Evolutionary conservation across 2,888 invertebrate species (phyloP).

Genomic region (Chymomyza fuscimana): DNA sequence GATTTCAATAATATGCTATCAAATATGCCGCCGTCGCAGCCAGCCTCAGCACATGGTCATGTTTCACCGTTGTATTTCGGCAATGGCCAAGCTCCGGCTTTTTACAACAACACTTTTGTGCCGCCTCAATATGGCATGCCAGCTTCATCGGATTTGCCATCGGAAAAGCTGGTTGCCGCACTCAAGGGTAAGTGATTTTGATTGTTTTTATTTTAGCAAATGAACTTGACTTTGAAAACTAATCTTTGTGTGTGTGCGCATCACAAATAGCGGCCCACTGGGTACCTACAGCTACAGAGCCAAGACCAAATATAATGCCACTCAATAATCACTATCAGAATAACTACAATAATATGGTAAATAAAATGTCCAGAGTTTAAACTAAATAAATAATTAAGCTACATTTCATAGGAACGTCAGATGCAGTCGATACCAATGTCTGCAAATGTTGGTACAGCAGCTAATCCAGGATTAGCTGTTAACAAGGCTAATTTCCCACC

Average conservation of each 20-base stretch:
- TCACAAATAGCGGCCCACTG: background rate
- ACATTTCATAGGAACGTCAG: background rate
- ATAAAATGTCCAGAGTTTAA: background rate
- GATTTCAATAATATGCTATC: background rate
- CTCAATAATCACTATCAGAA: background rate
- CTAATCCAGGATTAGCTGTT: constrained; percentile 13
- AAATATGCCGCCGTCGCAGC: background rate
- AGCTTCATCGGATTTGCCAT: background rate
- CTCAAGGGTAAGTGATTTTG: background rate
- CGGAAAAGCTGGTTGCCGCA: background rate
- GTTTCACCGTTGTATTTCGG: background rate
- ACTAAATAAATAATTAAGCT: background rate
- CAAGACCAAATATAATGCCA: too few relatives aligned
- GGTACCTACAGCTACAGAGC: too few relatives aligned
- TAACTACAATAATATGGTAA: background rate
- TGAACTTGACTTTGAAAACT: background rate
- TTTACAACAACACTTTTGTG: background rate
- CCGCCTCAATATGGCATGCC: background rate
- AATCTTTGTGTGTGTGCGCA: background rate
- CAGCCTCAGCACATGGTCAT: background rate
- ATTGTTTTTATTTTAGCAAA: too few relatives aligned
- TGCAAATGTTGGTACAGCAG: background rate
- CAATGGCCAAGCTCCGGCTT: background rate
- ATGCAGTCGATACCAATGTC: background rate
- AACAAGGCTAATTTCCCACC: constrained; percentile 47